Base-by-base conservation (phyloP, 2,888 invertebrate genomes). In the Agonopterix heracliana region DNA sequence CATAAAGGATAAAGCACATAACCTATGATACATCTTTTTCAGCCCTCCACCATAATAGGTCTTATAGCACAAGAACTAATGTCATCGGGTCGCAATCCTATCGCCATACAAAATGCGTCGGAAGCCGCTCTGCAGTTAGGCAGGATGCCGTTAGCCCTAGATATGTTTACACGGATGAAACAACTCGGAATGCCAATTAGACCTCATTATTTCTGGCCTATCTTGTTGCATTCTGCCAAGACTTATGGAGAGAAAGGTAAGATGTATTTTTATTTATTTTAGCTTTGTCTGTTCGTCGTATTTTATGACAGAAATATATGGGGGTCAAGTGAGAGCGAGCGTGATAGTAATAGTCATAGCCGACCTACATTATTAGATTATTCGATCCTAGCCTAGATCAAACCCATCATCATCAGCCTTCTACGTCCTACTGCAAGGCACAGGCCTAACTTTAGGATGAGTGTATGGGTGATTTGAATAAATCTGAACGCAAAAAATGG, bases 181-280 rank as follows among this genome's bases (percentile, higher is more conserved):
- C 71, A 78, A 13, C 48, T 79, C 0, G 78, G 78, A 0, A 59
- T 88, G 55, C 71, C 80, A 0, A 11, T 91, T 3, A 81, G 91
- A 11, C 84, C 91, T 0, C 93, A 93, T 58, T 93, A 90, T 65
- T 93, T 92, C 65, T 93, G 93, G 93, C 92, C 93, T 0, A 71
- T 93, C 46, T 52, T 93, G 44, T 46, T 92, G 13, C 77, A 88
- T 1, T 79, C 77, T 8, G 82, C 87, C 0, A 81, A 78, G 45
- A 74, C 69, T 14, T 77, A 83, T 48, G 92, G 92, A 0, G 92
- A 93, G 55, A 79, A 76, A 64, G 90, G 90, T 90, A 62, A 46
- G 54, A 48, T 5, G 3, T 17, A 17, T 17, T 26, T 26, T 26
- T 17, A 3, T 3, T 17, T 17, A 3, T 3, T 17, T 17, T 17